Conservation (phyloP, 2,797 vertebrate genomes). For the Urosaurus nigricauda region DNA sequence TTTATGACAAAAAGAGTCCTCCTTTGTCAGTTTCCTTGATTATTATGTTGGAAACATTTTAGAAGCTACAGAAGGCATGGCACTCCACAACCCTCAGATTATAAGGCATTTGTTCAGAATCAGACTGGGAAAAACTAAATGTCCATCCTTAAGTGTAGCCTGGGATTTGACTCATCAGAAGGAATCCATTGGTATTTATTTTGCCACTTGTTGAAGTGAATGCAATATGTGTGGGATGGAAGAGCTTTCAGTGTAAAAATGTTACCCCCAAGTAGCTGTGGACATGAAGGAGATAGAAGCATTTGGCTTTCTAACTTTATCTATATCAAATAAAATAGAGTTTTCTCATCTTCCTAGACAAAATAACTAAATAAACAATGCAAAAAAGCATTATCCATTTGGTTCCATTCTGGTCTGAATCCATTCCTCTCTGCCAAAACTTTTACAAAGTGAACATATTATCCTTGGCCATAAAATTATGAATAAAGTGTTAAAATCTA, state of each 20-base stretch:
- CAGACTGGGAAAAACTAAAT: background rate
- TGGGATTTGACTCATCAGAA: background rate
- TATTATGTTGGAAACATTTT: conserved; percentile 21
- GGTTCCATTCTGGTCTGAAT: background rate
- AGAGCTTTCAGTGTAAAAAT: background rate
- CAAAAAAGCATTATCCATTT: background rate
- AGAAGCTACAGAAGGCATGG: background rate
- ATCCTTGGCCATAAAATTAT: too few relatives aligned
- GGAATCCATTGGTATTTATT: background rate
- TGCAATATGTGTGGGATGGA: too few relatives aligned
- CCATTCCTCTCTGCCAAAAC: background rate
- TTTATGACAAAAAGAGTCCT: background rate
- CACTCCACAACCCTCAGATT: background rate
- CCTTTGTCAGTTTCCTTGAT: conserved; percentile 24
- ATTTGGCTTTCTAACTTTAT: background rate
- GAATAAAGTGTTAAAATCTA: too few relatives aligned
- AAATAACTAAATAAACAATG: too few relatives aligned
- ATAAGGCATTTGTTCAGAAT: background rate
- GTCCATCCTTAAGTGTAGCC: background rate
- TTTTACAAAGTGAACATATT: background rate
- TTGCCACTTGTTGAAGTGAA: background rate
- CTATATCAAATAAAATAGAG: background rate
- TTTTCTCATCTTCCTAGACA: background rate
- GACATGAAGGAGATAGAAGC: background rate
- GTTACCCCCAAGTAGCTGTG: background rate